Evolutionary conservation across 2,888 invertebrate species (phyloP), one percentile per base, ranked within the genome.

Genomic region (Priapulus caudatus): DNA sequence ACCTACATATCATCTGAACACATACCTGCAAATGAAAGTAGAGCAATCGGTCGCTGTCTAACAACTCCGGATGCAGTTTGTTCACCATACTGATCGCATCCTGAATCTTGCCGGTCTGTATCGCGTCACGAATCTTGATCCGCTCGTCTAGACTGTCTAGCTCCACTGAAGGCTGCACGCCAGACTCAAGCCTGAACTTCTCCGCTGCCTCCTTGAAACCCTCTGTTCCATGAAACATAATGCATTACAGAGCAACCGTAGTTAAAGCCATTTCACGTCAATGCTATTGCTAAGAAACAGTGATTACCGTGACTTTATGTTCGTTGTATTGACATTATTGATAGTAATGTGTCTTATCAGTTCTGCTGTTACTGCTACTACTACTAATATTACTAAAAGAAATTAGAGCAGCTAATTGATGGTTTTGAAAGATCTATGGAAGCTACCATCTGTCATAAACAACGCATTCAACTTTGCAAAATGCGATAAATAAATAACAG

Each of bases 31-130:
- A 77, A 70, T 93, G 92, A 68, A 98, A 97, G 68, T 89, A 93
- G 20, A 97, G 77, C 72, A 91, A 89, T 75, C 91, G 80, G 69
- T 97, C 90, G 72, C 90, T 91, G 68, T 93, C 93, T 56, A 98
- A 74, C 47, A 98, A 72, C 68, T 95, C 92, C 0, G 97, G 97
- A 69, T 93, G 90, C 46, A 93, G 72, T 59, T 89, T 83, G 69
- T 97, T 95, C 47, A 98, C 90, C 70, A 93, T 78, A 50, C 84
- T 81, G 21, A 92, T 92, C 0, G 95, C 95, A 65, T 90, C 89
- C 63, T 90, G 86, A 53, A 95, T 89, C 22, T 84, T 78, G 0
- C 95, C 95, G 61, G 80, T 83, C 69, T 93, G 91, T 47, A 97
- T 90, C 0, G 91, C 89, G 67, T 91, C 90, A 48, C 93, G 78